Conservation (phyloP, 2,888 invertebrate genomes). For the Hypolimnas misippus region DNA sequence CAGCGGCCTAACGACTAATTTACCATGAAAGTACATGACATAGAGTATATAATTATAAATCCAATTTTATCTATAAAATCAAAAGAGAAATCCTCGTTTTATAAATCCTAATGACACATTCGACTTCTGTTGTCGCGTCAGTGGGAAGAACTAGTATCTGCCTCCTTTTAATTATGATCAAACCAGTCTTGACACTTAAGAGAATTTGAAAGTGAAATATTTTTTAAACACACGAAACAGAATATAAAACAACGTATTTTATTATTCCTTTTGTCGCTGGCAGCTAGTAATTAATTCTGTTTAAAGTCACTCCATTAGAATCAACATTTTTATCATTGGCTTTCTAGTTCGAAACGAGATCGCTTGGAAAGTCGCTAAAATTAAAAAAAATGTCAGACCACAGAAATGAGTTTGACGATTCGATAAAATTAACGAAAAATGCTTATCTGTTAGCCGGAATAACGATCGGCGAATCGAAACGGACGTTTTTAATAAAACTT, state of each 20-base stretch:
- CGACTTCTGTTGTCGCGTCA: not conserved
- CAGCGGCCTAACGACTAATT: too few species aligned
- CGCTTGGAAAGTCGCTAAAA: not conserved
- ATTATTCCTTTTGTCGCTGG: slow-evolving; percentile 34
- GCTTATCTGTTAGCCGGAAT: slow-evolving; percentile 59
- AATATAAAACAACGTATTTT: slow-evolving; percentile 36
- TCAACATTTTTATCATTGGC: slow-evolving; percentile 13
- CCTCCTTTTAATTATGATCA: slow-evolving; percentile 34
- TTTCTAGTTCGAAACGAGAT: not conserved
- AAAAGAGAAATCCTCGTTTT: slow-evolving; percentile 2
- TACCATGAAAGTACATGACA: not conserved
- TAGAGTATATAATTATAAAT: not conserved
- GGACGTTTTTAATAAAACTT: slow-evolving; percentile 9
- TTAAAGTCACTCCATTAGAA: slow-evolving; percentile 15
- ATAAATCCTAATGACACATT: slow-evolving; percentile 3
- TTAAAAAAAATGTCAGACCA: not conserved
- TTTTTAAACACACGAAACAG: slow-evolving; percentile 30
- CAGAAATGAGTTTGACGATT: slow-evolving; percentile 47
- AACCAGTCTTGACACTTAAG: slow-evolving; percentile 25
- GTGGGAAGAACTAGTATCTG: not conserved
- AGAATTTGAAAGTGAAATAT: slow-evolving; percentile 26
- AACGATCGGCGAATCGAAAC: slow-evolving; percentile 43
- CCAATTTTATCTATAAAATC: not conserved
- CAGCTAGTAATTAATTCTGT: slow-evolving; percentile 29
- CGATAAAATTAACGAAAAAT: slow-evolving; percentile 51